phyloP scores from a whole-genome alignment of 2,797 vertebrate genomes.

The Pipistrellus pygmaeus region DNA sequence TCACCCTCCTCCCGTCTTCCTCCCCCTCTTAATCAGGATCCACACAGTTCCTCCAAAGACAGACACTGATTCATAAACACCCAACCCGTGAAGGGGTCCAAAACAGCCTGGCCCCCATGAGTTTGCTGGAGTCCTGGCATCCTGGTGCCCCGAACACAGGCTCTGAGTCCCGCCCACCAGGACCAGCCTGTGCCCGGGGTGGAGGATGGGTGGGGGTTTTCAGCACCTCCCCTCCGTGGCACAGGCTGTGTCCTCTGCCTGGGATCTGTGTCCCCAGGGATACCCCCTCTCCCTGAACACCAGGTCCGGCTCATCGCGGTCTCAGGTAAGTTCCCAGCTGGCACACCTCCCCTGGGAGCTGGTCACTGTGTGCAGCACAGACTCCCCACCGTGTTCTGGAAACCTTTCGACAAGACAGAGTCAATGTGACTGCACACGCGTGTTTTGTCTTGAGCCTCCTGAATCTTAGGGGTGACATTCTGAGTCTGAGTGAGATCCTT shows the following conservation, averaged over 20 bases:
- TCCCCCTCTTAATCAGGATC: neutral
- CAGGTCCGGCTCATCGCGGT: neutral
- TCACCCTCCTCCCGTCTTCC: neutral
- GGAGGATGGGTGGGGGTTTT: neutral
- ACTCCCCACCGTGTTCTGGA: neutral
- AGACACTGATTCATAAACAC: neutral
- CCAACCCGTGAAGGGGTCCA: neutral
- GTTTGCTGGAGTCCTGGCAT: too few relatives aligned
- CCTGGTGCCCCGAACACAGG: neutral
- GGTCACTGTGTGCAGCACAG: too few relatives aligned
- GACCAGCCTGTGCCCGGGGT: neutral
- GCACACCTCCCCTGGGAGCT: neutral
- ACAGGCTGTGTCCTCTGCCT: neutral
- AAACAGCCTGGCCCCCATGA: neutral
- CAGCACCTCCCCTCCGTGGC: neutral
- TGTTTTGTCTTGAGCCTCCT: neutral
- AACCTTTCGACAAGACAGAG: neutral
- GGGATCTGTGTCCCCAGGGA: neutral
- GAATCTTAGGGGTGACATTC: neutral
- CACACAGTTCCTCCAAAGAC: neutral
- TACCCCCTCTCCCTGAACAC: accelerated
- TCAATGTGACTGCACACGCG: neutral
- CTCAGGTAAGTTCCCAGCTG: neutral
- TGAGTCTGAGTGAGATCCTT: neutral
- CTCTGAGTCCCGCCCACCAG: neutral